These are phyloP conservation scores for Istiophorus platypterus DNA, from an alignment of 2,113 vertebrate genomes.

Conservation along the genomic window DNA sequence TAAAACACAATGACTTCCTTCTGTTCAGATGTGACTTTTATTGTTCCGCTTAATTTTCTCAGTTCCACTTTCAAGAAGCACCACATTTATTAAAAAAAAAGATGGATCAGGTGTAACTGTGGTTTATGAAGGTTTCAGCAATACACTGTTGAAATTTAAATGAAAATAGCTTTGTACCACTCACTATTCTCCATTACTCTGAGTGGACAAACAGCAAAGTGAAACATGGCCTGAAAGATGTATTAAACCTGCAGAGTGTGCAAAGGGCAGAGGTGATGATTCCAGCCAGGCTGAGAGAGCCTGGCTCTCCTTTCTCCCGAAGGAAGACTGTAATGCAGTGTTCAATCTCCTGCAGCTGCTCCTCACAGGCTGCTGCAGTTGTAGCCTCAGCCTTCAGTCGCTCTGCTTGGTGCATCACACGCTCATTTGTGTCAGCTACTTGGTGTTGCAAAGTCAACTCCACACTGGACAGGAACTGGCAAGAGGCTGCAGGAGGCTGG, in stretches of 20 bases:
- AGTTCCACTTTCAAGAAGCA: neutral
- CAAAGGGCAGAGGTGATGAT: constrained; percentile 96
- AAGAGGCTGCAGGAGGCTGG: constrained; percentile 86
- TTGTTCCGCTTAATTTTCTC: too few species aligned
- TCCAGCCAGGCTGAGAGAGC: constrained; percentile 92
- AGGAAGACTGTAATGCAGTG: constrained; percentile 96
- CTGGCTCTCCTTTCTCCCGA: constrained; percentile 92
- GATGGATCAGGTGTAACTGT: neutral
- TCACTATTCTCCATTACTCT: neutral
- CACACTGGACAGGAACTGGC: constrained; percentile 92
- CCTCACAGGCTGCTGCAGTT: constrained; percentile 90
- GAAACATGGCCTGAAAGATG: neutral
- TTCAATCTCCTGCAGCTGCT: constrained; percentile 97
- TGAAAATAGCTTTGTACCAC: too few species aligned
- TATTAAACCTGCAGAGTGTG: constrained; percentile 90
- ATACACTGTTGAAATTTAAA: neutral
- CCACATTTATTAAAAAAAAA: neutral
- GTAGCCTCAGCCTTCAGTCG: constrained; percentile 94
- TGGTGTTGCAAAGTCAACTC: constrained; percentile 94
- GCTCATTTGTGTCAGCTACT: constrained; percentile 90
- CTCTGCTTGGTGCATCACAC: constrained; percentile 92
- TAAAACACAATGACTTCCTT: neutral
- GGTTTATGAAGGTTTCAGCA: neutral
- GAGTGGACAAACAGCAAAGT: neutral
- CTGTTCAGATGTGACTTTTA: neutral